A percentile compares a stretch with the other conserved stretches of the same genome.
Evolutionary conservation across 2,797 vertebrate genomes (phyloP).

Genomic region (Pristis pectinata): DNA sequence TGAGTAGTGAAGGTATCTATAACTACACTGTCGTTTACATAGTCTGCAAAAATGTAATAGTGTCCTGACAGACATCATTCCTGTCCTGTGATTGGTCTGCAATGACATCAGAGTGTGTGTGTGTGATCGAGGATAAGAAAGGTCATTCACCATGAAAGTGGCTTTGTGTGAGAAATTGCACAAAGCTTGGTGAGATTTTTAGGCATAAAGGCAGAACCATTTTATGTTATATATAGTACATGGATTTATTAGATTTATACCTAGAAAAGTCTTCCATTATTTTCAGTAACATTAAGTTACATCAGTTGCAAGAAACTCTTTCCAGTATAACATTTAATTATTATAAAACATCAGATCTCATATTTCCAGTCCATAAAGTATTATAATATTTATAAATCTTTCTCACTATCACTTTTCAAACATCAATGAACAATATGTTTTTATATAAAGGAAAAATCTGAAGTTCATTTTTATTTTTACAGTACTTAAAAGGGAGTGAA

Average conservation of each 20-base stretch:
- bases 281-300: not conserved
- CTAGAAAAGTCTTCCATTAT: not conserved
- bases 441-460: not conserved
- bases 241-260: not conserved
- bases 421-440: not conserved
- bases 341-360: not conserved
- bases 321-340: not conserved
- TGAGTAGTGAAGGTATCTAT: not conserved
- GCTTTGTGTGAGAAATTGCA: not conserved
- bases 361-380: not conserved
- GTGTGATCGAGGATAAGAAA: slow-evolving; percentile 2
- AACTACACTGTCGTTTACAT: not conserved
- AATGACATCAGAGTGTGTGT: not conserved
- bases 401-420: not conserved
- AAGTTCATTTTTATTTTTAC: not conserved
- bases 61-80: not conserved
- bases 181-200: not conserved
- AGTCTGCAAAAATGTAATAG: not conserved
- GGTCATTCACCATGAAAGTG: not conserved
- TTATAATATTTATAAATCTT: not conserved
- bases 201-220: slow-evolving; percentile 5
- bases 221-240: not conserved
- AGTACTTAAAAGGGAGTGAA: not conserved
- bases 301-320: not conserved
- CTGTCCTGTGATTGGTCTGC: not conserved